These are phyloP conservation scores for Platichthys stellatus DNA, from an alignment of 2,113 vertebrate genomes.

Conservation along the genomic window DNA sequence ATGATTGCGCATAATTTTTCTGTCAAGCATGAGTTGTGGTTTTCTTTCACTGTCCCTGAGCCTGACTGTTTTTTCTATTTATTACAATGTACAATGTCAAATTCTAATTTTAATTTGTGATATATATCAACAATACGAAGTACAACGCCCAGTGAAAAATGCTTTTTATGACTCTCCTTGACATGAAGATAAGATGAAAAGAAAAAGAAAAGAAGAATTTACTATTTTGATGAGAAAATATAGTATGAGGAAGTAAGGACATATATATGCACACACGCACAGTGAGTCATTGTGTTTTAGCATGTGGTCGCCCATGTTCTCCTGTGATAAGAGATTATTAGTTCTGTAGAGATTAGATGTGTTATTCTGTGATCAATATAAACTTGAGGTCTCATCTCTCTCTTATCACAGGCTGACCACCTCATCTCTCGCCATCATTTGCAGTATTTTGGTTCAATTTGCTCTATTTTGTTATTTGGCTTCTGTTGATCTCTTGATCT, in stretches of 20 bases:
- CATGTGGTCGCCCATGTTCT: neutral
- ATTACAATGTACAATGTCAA: no score
- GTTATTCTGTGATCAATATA: no score
- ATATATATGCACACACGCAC: no score
- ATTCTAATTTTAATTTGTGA: neutral
- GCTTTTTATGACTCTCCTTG: no score
- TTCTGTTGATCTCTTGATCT: neutral
- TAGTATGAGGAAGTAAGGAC: no score
- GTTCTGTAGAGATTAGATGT: neutral
- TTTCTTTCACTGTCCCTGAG: neutral
- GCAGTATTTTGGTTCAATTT: slow-evolving; percentile 8
- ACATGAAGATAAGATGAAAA: no score
- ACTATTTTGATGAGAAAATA: no score
- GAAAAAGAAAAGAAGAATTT: no score
- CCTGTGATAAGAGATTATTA: neutral
- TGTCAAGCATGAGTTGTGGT: neutral
- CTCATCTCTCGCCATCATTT: neutral
- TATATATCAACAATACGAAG: no score
- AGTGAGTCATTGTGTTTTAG: neutral
- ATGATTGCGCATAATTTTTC: slow-evolving; percentile 52
- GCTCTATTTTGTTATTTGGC: neutral
- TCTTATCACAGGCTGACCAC: no score
- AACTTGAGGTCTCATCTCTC: no score
- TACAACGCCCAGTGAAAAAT: no score
- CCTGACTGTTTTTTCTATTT: neutral